Base-by-base conservation (phyloP, 2,888 invertebrate genomes). In the Pollenia labialis region DNA sequence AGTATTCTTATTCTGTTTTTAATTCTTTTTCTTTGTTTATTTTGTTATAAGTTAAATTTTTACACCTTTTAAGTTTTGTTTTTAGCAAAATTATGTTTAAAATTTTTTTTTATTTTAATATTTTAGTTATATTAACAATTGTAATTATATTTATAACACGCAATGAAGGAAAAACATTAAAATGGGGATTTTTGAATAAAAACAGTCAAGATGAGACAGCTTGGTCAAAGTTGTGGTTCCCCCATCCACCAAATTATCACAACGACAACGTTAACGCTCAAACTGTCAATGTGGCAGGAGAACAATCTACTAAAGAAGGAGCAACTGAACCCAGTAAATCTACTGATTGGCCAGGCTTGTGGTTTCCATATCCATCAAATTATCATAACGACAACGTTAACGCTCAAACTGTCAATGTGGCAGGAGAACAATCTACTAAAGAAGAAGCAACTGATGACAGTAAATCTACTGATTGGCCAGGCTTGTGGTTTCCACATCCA, bases 201-300 rank as follows among this genome's bases (percentile, higher is more conserved):
- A 81, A 81, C 23, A 72, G 18, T 10, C 32, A 68, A 3, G 68
- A 90, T 40, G 90, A 91, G n/a, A 80, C 90, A 6, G 4, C 76
- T 48, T 94, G 93, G 92, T 89, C 89, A 7, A 93, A 93, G 10
- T 92, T 91, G 58, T 94, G 93, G 93, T 94, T 94, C 88, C 94
- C 94, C 4, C 88, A 90, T 83, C 74, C 88, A 8, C 60, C 87
- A 16, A 80, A 83, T 64, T 83, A 77, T 64, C n/a, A 74, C 0
- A 58, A 72, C 6, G 46, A 85, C 50, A 23, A 40, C 42, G 40
- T 48, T n/a, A 50, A 84, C n/a, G 4, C 18, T 2, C 23, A 62
- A 81, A 69, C n/a, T 42, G 62, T 16, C 54, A 85, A 81, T 81
- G 84, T 46, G 32, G 81, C 85, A 8, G 48, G 1, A 6, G 10